Evolutionary conservation across 2,797 vertebrate species (phyloP).

Genomic region (Poeciliopsis presidionis): DNA sequence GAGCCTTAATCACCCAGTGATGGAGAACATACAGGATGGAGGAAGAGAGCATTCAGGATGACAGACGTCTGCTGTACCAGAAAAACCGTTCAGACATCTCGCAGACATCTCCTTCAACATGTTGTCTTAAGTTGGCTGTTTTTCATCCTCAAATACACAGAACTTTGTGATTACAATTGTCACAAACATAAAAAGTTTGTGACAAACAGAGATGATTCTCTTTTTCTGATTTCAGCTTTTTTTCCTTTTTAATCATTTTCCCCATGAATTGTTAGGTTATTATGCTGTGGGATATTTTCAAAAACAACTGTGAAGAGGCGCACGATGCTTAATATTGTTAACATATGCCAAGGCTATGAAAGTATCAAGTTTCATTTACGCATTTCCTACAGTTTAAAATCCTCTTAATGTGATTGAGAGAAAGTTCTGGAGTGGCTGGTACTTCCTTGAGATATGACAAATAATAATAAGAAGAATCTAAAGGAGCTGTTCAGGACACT

Average conservation of each 20-base stretch:
- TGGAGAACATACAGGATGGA: constrained; percentile 70
- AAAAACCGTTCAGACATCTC: constrained; percentile 32
- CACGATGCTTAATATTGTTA: not conserved
- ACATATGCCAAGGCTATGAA: not conserved
- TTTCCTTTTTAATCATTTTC: not conserved
- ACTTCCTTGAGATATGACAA: not conserved
- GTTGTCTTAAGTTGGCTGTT: not conserved
- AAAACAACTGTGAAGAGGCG: not conserved
- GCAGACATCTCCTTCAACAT: constrained; percentile 13
- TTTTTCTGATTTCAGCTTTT: not conserved
- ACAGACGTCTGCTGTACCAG: constrained; percentile 55
- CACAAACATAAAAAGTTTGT: not conserved
- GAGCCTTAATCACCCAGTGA: constrained; percentile 70
- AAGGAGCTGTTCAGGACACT: not conserved
- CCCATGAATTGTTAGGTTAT: not conserved
- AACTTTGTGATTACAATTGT: not conserved
- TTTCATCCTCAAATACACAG: not conserved
- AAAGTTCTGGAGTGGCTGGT: not conserved
- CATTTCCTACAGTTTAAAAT: not conserved
- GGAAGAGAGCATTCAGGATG: constrained; percentile 55
- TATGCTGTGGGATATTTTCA: not conserved
- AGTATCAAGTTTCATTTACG: not conserved
- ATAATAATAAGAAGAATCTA: not conserved
- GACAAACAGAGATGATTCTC: not conserved
- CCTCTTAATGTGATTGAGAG: not conserved